Conservation (phyloP, 92 coral and sea anemone species). For the Siderastrea siderea region DNA sequence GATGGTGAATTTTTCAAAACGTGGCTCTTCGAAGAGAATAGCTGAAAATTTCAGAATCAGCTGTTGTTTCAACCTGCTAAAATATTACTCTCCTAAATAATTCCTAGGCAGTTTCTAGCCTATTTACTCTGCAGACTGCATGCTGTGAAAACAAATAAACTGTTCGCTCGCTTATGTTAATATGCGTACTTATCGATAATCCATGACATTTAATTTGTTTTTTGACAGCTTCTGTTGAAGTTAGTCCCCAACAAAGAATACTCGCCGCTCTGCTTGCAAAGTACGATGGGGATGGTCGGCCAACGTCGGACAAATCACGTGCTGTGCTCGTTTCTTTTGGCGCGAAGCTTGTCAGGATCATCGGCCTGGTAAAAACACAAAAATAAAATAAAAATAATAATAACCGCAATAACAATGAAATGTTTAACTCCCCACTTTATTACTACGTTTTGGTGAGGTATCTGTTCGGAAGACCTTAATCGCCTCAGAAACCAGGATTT, state of each 20-base stretch:
- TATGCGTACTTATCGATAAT: background rate
- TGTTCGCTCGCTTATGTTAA: background rate
- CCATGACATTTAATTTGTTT: background rate
- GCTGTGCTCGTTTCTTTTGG: conserved; percentile 78
- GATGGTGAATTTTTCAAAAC: background rate
- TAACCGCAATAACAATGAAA: no score
- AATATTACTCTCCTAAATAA: background rate
- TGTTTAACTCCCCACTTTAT: no score
- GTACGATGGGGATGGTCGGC: conserved; percentile 64
- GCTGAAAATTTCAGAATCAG: background rate
- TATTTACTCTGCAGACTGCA: background rate
- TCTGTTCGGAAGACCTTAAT: no score
- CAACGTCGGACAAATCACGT: conserved; percentile 10
- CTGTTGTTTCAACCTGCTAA: background rate
- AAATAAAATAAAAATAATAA: no score
- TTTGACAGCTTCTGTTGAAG: conserved; percentile 5
- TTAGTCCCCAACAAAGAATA: conserved; percentile 64
- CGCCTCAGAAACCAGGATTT: no score
- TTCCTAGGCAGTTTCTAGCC: background rate
- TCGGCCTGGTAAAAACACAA: conserved; percentile 61
- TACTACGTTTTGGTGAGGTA: no score
- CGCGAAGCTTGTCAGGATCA: conserved; percentile 80
- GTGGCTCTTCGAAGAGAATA: background rate
- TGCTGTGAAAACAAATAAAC: background rate
- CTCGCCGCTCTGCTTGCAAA: conserved; percentile 53